phyloP scores from a whole-genome alignment of 2,113 vertebrate species.

The Microtus montanus region DNA sequence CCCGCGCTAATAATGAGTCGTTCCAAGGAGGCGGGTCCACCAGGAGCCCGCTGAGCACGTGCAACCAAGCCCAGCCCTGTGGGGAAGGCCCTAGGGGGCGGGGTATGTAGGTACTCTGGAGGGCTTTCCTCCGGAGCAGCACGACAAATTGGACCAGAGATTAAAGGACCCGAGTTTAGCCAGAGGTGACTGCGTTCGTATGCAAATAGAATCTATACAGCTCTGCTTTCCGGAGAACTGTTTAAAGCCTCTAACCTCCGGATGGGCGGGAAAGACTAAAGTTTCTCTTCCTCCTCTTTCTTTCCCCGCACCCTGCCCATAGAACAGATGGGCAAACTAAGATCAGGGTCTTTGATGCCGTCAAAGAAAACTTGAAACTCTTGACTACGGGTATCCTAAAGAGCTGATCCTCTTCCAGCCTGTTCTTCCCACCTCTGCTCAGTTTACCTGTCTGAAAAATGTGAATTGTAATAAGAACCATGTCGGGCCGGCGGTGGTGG shows the following conservation, averaged over 20 bases:
- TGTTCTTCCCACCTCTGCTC: background rate
- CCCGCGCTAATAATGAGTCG: background rate
- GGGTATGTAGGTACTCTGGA: background rate
- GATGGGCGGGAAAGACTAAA: constrained; percentile 70
- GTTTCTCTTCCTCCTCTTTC: constrained; percentile 70
- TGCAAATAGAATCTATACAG: constrained; percentile 80
- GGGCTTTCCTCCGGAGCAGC: constrained; percentile 15
- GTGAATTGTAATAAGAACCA: background rate
- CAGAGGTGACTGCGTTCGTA: constrained; percentile 74
- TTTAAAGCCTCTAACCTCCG: constrained; percentile 77
- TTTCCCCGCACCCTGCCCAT: constrained; percentile 33
- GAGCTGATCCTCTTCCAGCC: background rate
- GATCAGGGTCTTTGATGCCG: background rate
- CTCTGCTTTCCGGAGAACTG: constrained; percentile 68
- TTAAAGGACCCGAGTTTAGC: constrained; percentile 76
- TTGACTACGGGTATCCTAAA: constrained; percentile 32
- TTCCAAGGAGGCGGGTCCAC: constrained; percentile 55
- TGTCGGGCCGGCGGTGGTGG: background rate
- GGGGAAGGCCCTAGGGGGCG: constrained; percentile 42
- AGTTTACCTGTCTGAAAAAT: background rate
- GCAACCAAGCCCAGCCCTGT: constrained; percentile 68
- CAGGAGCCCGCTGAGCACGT: constrained; percentile 68
- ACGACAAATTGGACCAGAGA: constrained; percentile 76
- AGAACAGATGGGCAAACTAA: constrained; percentile 62
- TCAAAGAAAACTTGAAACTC: constrained; percentile 29